phyloP scores from a whole-genome alignment of 2,113 vertebrate species.

The Pterophyllum scalare region DNA sequence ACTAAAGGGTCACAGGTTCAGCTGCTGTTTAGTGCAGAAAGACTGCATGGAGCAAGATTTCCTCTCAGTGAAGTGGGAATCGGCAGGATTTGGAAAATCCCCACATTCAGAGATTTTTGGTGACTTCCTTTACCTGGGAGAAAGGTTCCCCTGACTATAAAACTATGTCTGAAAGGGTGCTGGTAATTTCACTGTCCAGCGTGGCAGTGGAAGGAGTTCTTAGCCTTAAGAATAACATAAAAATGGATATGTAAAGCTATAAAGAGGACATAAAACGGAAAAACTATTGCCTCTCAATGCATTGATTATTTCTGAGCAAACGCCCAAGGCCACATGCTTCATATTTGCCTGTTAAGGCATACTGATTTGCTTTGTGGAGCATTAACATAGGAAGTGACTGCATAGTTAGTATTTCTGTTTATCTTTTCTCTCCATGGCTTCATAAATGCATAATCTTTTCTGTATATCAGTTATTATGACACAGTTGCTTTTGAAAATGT shows the following conservation, averaged over 20 bases:
- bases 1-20: not conserved
- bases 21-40: not conserved
- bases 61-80: not conserved
- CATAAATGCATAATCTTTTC: not conserved
- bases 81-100: not conserved
- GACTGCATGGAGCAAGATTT: not conserved
- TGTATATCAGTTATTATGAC: not conserved
- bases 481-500: not conserved
- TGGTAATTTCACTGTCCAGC: not conserved
- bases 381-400: not conserved
- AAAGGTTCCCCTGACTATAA: not conserved
- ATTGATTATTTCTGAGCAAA: not conserved
- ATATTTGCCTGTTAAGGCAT: not conserved
- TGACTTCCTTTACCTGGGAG: not conserved
- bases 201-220: not conserved
- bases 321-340: not conserved
- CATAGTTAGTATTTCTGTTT: not conserved
- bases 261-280: not conserved
- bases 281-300: not conserved
- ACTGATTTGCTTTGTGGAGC: not conserved
- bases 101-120: not conserved
- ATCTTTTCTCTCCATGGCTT: not conserved
- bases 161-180: not conserved
- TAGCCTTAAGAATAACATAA: not conserved
- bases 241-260: too few relatives aligned